phyloP scores from a whole-genome alignment of 2,797 vertebrate species.

The Capromys pilorides region DNA sequence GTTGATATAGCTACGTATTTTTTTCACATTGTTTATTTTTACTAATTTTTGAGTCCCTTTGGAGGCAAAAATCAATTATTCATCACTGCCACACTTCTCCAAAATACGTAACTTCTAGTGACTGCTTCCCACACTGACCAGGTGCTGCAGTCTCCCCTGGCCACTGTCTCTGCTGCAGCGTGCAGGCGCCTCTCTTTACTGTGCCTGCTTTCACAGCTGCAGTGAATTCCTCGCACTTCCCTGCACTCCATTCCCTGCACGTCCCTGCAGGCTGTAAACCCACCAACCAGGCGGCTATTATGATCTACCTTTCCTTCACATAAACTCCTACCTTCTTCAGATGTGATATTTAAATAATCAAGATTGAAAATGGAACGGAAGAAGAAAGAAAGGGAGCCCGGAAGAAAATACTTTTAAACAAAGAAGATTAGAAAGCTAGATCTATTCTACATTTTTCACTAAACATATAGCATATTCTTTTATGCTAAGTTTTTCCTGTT shows the following conservation, averaged over 20 bases:
- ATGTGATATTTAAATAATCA: background rate
- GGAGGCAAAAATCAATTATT: background rate
- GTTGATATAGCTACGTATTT: background rate
- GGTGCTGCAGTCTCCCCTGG: background rate
- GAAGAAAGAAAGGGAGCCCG: too few species aligned
- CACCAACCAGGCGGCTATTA: background rate
- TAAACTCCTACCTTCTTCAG: background rate
- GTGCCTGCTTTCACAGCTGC: fast-evolving
- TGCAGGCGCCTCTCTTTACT: background rate
- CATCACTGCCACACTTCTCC: background rate
- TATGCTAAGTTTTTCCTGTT: too few species aligned
- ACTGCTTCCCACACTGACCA: background rate
- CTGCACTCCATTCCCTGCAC: background rate
- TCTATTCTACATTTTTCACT: background rate
- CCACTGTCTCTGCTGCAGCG: background rate
- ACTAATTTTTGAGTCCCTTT: background rate
- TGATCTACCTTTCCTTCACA: background rate
- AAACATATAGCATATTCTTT: background rate
- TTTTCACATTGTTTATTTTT: background rate
- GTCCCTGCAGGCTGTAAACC: background rate
- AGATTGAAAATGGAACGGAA: too few species aligned
- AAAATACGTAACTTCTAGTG: background rate
- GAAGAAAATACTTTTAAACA: too few species aligned
- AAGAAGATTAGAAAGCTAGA: too few species aligned
- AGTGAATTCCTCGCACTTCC: too few species aligned